phyloP scores from a whole-genome alignment of 2,113 vertebrate species.

The Lepisosteus oculatus region DNA sequence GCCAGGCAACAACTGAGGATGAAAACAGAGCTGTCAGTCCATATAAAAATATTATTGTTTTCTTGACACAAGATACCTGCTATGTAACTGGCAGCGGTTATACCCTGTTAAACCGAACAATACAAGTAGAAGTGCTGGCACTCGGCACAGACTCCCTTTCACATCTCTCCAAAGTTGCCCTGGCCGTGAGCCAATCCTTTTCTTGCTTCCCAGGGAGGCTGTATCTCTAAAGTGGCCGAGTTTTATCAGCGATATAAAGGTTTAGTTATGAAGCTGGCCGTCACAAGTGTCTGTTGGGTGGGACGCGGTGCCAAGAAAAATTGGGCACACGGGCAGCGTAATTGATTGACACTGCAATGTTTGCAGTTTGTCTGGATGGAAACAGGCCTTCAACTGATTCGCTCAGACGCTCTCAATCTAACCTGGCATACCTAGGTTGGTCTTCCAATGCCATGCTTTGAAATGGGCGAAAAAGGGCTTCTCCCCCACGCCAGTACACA shows the following conservation, averaged over 20 bases:
- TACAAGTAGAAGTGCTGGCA: constrained; percentile 36
- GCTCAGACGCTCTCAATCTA: too few relatives aligned
- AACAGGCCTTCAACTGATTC: too few relatives aligned
- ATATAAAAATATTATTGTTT: constrained; percentile 68
- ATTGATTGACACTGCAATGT: not conserved
- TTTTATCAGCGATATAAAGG: constrained; percentile 36
- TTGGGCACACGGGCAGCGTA: not conserved
- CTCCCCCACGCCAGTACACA: not conserved
- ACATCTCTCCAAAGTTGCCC: constrained; percentile 20
- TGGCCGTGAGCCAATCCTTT: constrained; percentile 36
- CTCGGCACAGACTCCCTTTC: constrained; percentile 15
- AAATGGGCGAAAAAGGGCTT: not conserved
- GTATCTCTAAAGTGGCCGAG: constrained; percentile 33
- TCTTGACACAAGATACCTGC: constrained; percentile 63
- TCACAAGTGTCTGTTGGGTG: constrained; percentile 25
- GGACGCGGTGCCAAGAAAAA: constrained; percentile 31
- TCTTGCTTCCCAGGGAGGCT: constrained; percentile 33
- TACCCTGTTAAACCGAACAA: constrained; percentile 59
- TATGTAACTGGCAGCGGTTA: constrained; percentile 54
- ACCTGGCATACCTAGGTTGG: not conserved
- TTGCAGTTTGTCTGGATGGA: not conserved
- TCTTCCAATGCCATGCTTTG: not conserved
- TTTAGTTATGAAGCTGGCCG: constrained; percentile 34
- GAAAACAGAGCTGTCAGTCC: constrained; percentile 66
- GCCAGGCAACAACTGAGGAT: constrained; percentile 61